Evolutionary conservation across 23 tunicate genomes (phyloP), one percentile per base, ranked within the genome.

Genomic region (Clavelina lepadiformis): DNA sequence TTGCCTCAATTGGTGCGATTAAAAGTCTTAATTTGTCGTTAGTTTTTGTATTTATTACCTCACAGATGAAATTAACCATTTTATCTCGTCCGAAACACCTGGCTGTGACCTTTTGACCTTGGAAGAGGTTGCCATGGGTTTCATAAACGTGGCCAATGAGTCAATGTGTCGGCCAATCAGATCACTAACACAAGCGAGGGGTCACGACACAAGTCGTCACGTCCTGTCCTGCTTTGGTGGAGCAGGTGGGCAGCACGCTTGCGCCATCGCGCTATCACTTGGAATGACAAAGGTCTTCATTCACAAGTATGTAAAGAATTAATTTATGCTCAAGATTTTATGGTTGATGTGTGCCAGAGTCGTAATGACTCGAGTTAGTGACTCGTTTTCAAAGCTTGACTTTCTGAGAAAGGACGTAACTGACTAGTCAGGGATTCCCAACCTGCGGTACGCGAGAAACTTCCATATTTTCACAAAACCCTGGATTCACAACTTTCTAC

Each of bases 181-280:
- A 79, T 77, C 92, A n/a, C 77, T 93, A 20, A 93, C 98, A 3
- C 83, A 93, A 71, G 98, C 94, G 19, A 93, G 74, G 49, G 98
- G 98, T 28, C 81, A 83, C 35, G 98, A 93, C 74, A 75, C 83
- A 2, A 45, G 87, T 0, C 83, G 65, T 20, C 98, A 93, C 55
- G 76, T 85, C 15, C 64, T 93, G 45, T 83, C 98, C 5, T 83
- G 93, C 55, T 93, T 93, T 35, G 98, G 98, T 30, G 98, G 98
- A 28, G 98, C 98, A 5, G 98, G 98, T 2, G 98, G 98, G 27
- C 98, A 93, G 46, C 98, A 93, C 36, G 98, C 98, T 4, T 93
- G 98, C 50, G 80, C 98, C 29, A 93, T 93, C 25, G 98, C 98
- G 0, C 75, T 86, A 35, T 56, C 73, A 22, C 50, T 93, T 35